These are phyloP conservation scores for Zenarchopterus dispar DNA, from an alignment of 2,797 vertebrate genomes.

Conservation along the genomic window DNA sequence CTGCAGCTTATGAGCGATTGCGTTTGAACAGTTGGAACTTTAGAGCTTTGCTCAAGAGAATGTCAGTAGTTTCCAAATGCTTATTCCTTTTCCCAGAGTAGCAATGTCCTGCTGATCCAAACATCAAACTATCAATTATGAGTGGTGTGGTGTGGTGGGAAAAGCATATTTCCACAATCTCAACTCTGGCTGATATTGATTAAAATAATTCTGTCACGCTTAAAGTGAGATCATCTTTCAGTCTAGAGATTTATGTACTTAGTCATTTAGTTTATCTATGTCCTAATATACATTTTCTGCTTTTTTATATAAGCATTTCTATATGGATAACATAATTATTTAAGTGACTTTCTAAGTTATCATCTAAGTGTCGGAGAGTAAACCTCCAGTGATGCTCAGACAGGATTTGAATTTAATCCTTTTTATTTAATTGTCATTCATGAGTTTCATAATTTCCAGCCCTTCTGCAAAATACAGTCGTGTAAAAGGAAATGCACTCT, in stretches of 20 bases:
- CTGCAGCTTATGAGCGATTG: too few species aligned
- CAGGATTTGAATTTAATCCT: slow-evolving; percentile 58
- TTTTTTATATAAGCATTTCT: slow-evolving; percentile 10
- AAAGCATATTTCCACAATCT: too few species aligned
- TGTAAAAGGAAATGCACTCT: too few species aligned
- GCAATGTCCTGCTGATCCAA: too few species aligned
- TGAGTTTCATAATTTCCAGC: slow-evolving; percentile 14
- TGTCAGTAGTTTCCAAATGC: too few species aligned
- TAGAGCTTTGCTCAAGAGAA: too few species aligned
- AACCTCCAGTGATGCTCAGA: slow-evolving; percentile 45
- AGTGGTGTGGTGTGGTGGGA: too few species aligned
- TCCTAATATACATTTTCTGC: background rate
- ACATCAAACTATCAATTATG: too few species aligned
- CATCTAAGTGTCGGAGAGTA: slow-evolving; percentile 33
- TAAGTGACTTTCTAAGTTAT: slow-evolving; percentile 42
- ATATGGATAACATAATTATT: slow-evolving; percentile 27
- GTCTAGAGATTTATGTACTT: background rate
- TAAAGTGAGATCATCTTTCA: background rate
- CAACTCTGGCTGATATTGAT: too few species aligned
- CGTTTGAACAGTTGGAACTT: too few species aligned
- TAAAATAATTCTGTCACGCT: too few species aligned
- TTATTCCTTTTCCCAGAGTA: too few species aligned
- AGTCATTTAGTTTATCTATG: slow-evolving; percentile 16
- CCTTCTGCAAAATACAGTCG: slow-evolving; percentile 7
- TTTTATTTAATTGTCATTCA: slow-evolving; percentile 57